Evolutionary conservation across 2,797 vertebrate species (phyloP).

Genomic region (Percopsis omiscomaycus): DNA sequence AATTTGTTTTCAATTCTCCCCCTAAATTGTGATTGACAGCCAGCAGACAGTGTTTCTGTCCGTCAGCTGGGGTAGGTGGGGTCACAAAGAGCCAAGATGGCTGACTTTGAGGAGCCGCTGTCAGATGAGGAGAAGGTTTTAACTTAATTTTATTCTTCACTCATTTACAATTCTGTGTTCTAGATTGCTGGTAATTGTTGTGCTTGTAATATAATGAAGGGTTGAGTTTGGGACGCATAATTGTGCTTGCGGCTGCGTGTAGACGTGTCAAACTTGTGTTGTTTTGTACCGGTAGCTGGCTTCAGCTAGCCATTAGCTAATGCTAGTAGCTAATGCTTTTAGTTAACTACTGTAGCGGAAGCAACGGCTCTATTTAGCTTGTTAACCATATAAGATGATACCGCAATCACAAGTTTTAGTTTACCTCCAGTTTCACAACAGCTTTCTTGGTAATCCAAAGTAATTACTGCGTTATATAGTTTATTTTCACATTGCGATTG

Average conservation of each 20-base stretch:
- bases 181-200: accelerated
- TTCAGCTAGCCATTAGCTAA: constrained; percentile 57
- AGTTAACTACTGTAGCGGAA: constrained; percentile 32
- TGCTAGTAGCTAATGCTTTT: constrained; percentile 38
- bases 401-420: no score
- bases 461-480: not conserved
- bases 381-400: not conserved
- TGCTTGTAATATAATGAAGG: not conserved
- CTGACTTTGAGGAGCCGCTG: constrained; percentile 92
- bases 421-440: not conserved
- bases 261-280: constrained; percentile 27
- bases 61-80: constrained; percentile 76
- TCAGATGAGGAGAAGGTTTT: constrained; percentile 95
- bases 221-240: not conserved
- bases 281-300: constrained; percentile 12
- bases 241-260: not conserved
- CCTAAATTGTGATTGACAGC: constrained; percentile 7
- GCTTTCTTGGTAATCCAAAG: not conserved
- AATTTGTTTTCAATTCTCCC: no score
- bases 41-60: constrained; percentile 34
- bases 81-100: constrained; percentile 91
- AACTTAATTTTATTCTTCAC: constrained; percentile 25
- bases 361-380: not conserved
- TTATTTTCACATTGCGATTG: constrained; percentile 23
- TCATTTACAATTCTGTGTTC: constrained; percentile 8